Evolutionary conservation across 2,113 vertebrate species (phyloP).

Genomic region (Carassius auratus): DNA sequence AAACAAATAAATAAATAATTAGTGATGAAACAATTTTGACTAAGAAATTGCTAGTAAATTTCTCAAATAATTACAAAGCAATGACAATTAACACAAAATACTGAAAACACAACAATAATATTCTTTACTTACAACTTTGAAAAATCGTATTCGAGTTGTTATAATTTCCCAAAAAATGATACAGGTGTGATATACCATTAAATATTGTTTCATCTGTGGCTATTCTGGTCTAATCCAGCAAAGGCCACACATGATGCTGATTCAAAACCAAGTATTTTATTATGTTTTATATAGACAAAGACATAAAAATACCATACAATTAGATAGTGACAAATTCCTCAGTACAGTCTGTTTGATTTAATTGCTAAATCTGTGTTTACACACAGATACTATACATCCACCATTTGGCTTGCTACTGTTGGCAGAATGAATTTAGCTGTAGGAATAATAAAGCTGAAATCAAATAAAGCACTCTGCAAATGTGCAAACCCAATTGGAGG

Average conservation of each 20-base stretch:
- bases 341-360: slow-evolving; percentile 29
- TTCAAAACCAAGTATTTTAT: no score
- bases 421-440: slow-evolving; percentile 44
- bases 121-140: no score
- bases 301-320: background rate
- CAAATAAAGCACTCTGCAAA: slow-evolving; percentile 47
- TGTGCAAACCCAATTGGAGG: slow-evolving; percentile 44
- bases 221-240: no score
- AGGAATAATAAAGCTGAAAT: slow-evolving; percentile 50
- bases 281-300: background rate
- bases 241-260: no score
- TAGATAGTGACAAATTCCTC: background rate
- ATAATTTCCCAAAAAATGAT: background rate
- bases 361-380: slow-evolving; percentile 20
- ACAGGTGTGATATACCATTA: no score
- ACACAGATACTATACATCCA: background rate
- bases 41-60: no score
- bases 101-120: no score
- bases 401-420: slow-evolving; percentile 30
- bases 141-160: no score
- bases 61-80: background rate
- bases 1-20: no score
- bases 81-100: no score
- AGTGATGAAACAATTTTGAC: no score
- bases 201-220: no score